These are phyloP conservation scores for Nothobranchius kuhntae DNA, from an alignment of 2,113 vertebrate genomes.

Conservation along the genomic window DNA sequence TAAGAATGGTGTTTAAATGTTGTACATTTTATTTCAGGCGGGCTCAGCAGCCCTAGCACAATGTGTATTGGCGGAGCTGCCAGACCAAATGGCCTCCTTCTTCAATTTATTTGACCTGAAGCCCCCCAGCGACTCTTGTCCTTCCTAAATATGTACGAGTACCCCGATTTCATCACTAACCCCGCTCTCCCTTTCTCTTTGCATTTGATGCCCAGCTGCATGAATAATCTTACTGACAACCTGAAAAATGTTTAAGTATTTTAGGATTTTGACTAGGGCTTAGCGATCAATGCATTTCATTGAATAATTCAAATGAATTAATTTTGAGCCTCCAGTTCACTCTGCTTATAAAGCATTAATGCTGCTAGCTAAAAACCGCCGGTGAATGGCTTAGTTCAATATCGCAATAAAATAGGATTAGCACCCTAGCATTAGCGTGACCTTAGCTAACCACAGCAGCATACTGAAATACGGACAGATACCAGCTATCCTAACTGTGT, in stretches of 20 bases:
- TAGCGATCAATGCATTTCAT: too few species aligned
- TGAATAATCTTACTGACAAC: neutral
- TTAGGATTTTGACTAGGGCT: neutral
- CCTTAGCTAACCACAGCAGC: too few species aligned
- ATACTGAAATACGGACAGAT: too few species aligned
- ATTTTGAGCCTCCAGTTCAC: too few species aligned
- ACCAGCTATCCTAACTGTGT: too few species aligned
- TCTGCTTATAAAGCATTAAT: too few species aligned
- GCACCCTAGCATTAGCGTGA: too few species aligned
- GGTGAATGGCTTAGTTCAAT: too few species aligned
- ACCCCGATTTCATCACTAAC: neutral
- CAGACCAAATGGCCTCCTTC: conserved; percentile 94
- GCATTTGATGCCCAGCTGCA: conserved; percentile 45
- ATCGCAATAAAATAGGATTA: too few species aligned
- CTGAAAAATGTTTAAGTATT: neutral
- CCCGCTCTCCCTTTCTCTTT: conserved; percentile 52
- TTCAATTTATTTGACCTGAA: conserved; percentile 91
- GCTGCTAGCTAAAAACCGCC: too few species aligned
- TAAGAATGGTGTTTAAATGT: conserved; percentile 38
- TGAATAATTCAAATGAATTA: too few species aligned
- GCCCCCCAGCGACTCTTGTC: conserved; percentile 81
- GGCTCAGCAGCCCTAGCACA: conserved; percentile 88
- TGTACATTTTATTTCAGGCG: conserved; percentile 76
- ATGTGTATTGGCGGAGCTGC: conserved; percentile 94
- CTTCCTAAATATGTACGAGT: conserved; percentile 73